Conservation (phyloP, 2,888 invertebrate species). For the Drosophila mulleri region DNA sequence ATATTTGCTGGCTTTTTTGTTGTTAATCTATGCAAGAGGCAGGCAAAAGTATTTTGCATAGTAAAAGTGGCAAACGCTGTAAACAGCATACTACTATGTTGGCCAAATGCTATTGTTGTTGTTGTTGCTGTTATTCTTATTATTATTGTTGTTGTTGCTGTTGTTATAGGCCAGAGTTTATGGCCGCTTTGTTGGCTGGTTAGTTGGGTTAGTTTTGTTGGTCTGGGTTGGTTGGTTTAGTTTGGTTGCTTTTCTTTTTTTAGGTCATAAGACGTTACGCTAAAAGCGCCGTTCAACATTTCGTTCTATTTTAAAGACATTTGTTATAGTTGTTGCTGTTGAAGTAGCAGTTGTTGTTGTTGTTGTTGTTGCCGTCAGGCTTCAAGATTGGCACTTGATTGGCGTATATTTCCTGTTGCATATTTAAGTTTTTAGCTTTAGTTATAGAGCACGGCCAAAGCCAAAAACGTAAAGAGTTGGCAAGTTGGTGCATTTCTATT, state of each 20-base stretch:
- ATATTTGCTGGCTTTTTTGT: slow-evolving; percentile 2
- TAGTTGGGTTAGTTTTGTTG: slow-evolving; percentile 25
- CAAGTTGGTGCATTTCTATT: slow-evolving; percentile 75
- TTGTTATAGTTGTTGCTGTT: slow-evolving; percentile 41
- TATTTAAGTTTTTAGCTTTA: slow-evolving; percentile 79
- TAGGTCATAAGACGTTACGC: slow-evolving; percentile 79
- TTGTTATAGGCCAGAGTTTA: slow-evolving; percentile 47
- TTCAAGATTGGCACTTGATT: slow-evolving; percentile 83
- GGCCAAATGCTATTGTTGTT: slow-evolving; percentile 27
- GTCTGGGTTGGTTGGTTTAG: slow-evolving; percentile 51
- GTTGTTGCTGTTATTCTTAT: slow-evolving; percentile 21
- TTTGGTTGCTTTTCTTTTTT: slow-evolving; percentile 68
- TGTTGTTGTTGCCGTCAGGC: slow-evolving; percentile 69
- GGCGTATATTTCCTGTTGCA: slow-evolving; percentile 84
- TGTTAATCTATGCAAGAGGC: slow-evolving; percentile 74
- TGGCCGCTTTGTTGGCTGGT: slow-evolving; percentile 45
- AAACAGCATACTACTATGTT: slow-evolving; percentile 27
- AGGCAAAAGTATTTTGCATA: slow-evolving; percentile 73
- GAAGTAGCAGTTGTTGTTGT: slow-evolving; percentile 36
- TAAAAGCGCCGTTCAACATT: slow-evolving; percentile 69
- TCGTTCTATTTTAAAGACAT: slow-evolving; percentile 78
- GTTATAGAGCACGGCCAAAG: slow-evolving; percentile 42
- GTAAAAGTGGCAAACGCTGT: slow-evolving; percentile 60
- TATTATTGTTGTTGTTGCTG: slow-evolving; percentile 21
- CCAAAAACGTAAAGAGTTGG: slow-evolving; percentile 40